Evolutionary conservation across 2,797 vertebrate species (phyloP).

Genomic region (Epinephelus coioides): DNA sequence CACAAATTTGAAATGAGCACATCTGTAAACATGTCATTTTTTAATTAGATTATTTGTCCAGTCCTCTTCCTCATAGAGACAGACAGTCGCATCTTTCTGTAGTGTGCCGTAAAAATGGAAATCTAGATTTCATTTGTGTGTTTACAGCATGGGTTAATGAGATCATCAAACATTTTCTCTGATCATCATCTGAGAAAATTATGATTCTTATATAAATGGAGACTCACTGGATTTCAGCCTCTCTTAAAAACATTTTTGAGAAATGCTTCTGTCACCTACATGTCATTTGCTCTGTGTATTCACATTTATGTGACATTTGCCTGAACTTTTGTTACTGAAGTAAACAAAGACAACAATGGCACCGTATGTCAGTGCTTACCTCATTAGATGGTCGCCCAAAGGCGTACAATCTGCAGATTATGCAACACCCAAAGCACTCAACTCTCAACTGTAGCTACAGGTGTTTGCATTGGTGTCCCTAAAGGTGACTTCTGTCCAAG

Average conservation of each 20-base stretch:
- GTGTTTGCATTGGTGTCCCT: neutral
- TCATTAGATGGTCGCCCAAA: neutral
- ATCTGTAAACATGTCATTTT: neutral
- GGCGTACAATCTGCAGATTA: too few species aligned
- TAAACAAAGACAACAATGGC: neutral
- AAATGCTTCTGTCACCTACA: neutral
- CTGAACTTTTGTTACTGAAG: neutral
- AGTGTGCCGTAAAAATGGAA: neutral
- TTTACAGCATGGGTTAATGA: neutral
- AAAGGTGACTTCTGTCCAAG: neutral
- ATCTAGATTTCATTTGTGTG: neutral
- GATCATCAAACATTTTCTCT: neutral
- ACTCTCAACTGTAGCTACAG: neutral
- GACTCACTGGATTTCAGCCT: neutral
- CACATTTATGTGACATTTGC: neutral
- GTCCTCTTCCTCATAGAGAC: neutral
- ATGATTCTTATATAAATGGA: neutral
- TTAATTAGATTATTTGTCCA: neutral
- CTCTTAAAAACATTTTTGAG: neutral
- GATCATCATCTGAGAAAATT: neutral
- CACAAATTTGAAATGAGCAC: neutral
- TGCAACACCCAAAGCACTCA: neutral
- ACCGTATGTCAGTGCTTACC: neutral
- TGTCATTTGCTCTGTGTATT: neutral
- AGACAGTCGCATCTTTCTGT: neutral